Evolutionary conservation across 2,113 vertebrate genomes (phyloP), one percentile per base, ranked within the genome.

Genomic region (Hoplias malabaricus): DNA sequence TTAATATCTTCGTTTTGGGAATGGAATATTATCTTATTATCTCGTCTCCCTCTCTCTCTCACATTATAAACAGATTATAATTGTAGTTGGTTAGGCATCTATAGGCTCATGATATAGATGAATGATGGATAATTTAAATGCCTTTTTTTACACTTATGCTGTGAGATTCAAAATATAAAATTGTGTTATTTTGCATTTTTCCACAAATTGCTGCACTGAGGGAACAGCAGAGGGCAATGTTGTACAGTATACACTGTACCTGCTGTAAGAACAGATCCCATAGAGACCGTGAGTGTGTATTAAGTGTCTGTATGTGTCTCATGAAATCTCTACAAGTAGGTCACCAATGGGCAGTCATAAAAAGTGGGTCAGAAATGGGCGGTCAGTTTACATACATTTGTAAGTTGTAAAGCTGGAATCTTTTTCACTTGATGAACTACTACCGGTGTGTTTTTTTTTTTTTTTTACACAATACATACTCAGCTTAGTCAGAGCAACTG

Each of bases 181-280:
- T n/a, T n/a, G n/a, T n/a, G n/a, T n/a, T n/a, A n/a, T n/a, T n/a
- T n/a, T n/a, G n/a, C n/a, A n/a, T n/a, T n/a, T 14, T 42, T 61
- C 10, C 3, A 13, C 7, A 19, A 19, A 19, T 48, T 25, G 46
- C 43, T 54, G 12, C 33, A 66, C 1, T 29, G 14, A 19, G 4
- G 34, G 14, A 54, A 69, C 70, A 75, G 75, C 65, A 82, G 75
- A 19, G 31, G 80, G 56, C 71, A 48, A 36, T 65, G 27, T 61
- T 27, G 4, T 3, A 33, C 46, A 53, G 4, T 72, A 65, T 31
- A 25, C n/a, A 69, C 31, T 34, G 21, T n/a, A 25, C 7, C 31
- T 73, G 14, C 25, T 16, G 7, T 48, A 48, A 13, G 9, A 48
- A 46, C 10, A 21, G 11, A 11, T 19, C 53, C 48, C 5, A n/a